Base-by-base conservation (phyloP, 2,888 invertebrate species). In the Erebia palarica region DNA sequence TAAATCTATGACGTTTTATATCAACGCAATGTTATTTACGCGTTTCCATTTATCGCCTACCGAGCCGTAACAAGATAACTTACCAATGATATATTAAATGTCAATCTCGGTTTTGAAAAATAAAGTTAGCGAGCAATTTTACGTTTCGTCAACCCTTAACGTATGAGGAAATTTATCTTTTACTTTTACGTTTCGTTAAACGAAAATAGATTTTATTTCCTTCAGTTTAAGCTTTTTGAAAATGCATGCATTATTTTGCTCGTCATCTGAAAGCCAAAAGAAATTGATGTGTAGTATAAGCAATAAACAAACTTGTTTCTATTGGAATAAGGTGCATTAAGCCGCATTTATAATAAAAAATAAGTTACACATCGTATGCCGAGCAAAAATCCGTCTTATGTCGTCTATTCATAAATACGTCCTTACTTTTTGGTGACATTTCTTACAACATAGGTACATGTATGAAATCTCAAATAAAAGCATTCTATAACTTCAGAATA, bases 81-180 rank as follows among this genome's bases (percentile, higher is more conserved):
- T 80, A 75, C 78, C 75, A 76, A 79, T 80, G 81, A 86, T 82
- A 86, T 84, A 85, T 85, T 78, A 81, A 80, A 84, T 88, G 87
- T 92, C 91, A 91, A 92, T 91, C 91, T 89, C 88, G 79, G 83
- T 82, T 83, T 83, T 80, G 83, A 88, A 84, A 90, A 92, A 91
- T 91, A 89, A 91, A 91, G 90, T 92, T 91, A 92, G 88, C 86
- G 83, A 86, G 80, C 89, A 91, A 92, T 92, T 92, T 92, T 90
- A 87, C 92, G 86, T 89, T 85, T 85, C 90, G 81, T 76, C 86
- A 86, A 85, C 83, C 86, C 81, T 82, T 80, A 84, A 86, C 84
- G 86, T 90, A 85, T 90, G 87, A 85, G 84, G 83, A 27, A 60
- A 87, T 27, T 68, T n/a, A 3, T 68, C 36, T 18, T 57, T 59